Evolutionary conservation across 64 coral and sea anemone species (phyloP).

Genomic region (Pachyseris speciosa): DNA sequence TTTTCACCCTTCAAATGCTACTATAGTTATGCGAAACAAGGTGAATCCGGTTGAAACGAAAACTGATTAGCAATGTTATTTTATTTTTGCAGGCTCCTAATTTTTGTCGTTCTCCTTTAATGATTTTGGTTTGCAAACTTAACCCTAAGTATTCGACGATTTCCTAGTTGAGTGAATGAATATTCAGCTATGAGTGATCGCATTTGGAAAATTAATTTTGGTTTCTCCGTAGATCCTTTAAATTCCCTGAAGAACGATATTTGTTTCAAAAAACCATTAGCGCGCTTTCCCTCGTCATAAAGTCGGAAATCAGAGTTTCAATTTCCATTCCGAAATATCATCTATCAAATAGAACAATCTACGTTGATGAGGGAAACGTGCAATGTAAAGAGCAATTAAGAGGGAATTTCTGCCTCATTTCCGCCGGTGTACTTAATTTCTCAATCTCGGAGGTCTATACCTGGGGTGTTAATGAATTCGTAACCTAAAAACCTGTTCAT

Average conservation of each 20-base stretch:
- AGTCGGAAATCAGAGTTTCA: slow-evolving; percentile 49
- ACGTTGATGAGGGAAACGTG: slow-evolving; percentile 15
- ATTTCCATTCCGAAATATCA: slow-evolving; percentile 35
- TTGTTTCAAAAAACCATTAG: slow-evolving; percentile 17
- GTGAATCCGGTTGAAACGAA: neutral
- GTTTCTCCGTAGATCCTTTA: neutral
- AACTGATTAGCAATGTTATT: neutral
- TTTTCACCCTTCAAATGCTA: neutral
- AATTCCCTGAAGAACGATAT: slow-evolving; percentile 17
- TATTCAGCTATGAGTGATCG: neutral
- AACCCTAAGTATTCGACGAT: neutral
- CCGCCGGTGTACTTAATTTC: slow-evolving; percentile 20
- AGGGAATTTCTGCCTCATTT: slow-evolving; percentile 24
- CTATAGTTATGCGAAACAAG: neutral
- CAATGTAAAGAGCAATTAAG: slow-evolving; percentile 50
- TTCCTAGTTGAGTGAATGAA: neutral
- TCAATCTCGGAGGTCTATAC: neutral
- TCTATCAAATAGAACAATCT: slow-evolving; percentile 34
- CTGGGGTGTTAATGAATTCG: slow-evolving; percentile 20
- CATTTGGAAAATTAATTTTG: slow-evolving; percentile 3
- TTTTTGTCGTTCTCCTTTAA: neutral
- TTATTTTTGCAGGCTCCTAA: too few species aligned
- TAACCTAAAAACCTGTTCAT: slow-evolving; percentile 17
- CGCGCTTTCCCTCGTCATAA: neutral
- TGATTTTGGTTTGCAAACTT: neutral